Evolutionary conservation across 2,888 invertebrate species (phyloP), one percentile per base, ranked within the genome.

Genomic region (Scaptomyza polygonia): DNA sequence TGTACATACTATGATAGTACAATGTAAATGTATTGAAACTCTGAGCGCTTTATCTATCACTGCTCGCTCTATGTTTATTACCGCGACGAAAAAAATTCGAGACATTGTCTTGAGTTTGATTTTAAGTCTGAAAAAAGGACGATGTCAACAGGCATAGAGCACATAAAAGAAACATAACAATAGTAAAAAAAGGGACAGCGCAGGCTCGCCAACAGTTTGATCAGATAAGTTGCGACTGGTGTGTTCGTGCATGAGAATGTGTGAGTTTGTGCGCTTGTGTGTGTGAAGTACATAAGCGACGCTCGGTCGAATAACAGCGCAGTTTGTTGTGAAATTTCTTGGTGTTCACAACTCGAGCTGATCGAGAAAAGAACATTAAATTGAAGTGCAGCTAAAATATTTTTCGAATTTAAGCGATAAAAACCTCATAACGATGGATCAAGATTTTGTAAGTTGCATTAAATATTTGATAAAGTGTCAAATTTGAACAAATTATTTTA

Each of bases 271-370:
- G 36, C 1, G 8, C 39, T 30, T 48, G 42, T 40, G 18, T 42
- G 52, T 43, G 69, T 48, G 32, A 1, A 49, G 44, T 56, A 67
- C 67, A 73, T 36, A 71, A 67, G 14, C 25, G 14, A 16, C 42
- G 7, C 27, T 21, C 18, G 4, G 12, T 11, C 12, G 9, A 25
- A 25, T 14, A 16, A 0, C 27, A 9, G n/a, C 1, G 48, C 48
- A 71, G 71, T 71, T 53, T 16, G 34, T 42, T 67, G 40, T 49
- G 52, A 44, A 73, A 48, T 44, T 56, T 40, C 14, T 0, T 14
- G n/a, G 11, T 9, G 59, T 11, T 0, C 21, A 16, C 47, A 39
- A 0, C 48, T 14, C 1, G 32, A 8, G 2, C 1, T 1, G n/a
- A 16, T n/a, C 18, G 12, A 1, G 5, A 5, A n/a, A 8, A n/a